Base-by-base conservation (phyloP, 2,113 vertebrate species). In the Callionymus lyra region DNA sequence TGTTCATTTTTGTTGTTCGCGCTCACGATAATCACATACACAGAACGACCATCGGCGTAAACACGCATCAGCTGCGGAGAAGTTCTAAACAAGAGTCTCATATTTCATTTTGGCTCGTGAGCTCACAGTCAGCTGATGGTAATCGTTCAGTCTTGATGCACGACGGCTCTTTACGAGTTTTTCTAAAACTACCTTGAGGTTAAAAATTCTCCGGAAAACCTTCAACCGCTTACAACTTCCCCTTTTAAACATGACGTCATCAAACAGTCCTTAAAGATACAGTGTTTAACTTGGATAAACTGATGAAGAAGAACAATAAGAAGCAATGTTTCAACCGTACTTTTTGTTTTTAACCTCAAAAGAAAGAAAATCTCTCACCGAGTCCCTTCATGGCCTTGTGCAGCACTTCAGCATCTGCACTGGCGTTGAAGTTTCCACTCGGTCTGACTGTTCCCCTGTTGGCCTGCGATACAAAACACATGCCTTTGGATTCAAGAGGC, bases 321-420 rank as follows among this genome's bases (percentile, higher is more conserved):
- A n/a, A n/a, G n/a, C n/a, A n/a, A n/a, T n/a, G n/a, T n/a, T n/a
- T n/a, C n/a, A n/a, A n/a, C n/a, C n/a, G n/a, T n/a, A n/a, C n/a
- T n/a, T n/a, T n/a, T n/a, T n/a, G n/a, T n/a, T n/a, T n/a, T n/a
- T n/a, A n/a, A n/a, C n/a, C n/a, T n/a, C n/a, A n/a, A n/a, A n/a
- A n/a, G n/a, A n/a, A 4, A 12, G 6, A 34, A 12, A 4, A 12
- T n/a, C n/a, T 35, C 75, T 89, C 85, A 97, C 94, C 94, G 9
- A 98, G 44, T 52, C 94, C 94, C 66, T 97, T 95, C 94, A 98
- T 98, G 47, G 95, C 90, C 56, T 94, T 94, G 41, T 86, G 79
- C 44, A 97, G 87, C 11, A 68, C 52, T 57, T 91, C 88, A 2
- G 95, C 90, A 68, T 98, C 95, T 4, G 76, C 73, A 48, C 78